Percentiles rank a stretch among this genome's conserved stretches.
Evolutionary conservation across 2,797 vertebrate genomes (phyloP).

Genomic region (Hipposideros larvatus): DNA sequence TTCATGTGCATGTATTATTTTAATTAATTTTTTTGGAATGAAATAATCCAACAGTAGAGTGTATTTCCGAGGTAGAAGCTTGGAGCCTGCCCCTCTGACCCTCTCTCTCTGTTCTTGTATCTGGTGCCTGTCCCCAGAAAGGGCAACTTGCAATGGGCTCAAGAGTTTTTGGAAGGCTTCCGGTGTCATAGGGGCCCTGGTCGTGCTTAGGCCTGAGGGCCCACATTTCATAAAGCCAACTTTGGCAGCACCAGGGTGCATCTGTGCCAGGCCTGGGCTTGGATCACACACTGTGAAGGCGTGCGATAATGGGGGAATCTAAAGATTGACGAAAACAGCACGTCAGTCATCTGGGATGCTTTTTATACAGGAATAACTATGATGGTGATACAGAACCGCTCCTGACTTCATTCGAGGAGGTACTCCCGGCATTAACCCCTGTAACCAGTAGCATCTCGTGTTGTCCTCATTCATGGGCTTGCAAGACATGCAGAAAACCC

Average conservation of each 20-base stretch:
- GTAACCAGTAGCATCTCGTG: neutral
- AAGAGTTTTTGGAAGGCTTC: neutral
- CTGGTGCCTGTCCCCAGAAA: neutral
- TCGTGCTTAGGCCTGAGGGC: neutral
- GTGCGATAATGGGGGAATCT: neutral
- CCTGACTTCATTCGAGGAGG: neutral
- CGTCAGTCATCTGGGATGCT: neutral
- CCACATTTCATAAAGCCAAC: neutral
- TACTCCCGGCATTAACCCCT: neutral
- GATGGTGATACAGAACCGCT: rapidly evolving
- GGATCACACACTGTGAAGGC: neutral
- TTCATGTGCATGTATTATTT: neutral
- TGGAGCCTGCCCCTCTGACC: rapidly evolving
- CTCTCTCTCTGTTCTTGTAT: neutral
- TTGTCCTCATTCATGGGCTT: neutral
- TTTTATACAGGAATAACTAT: neutral
- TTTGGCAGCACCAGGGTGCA: neutral
- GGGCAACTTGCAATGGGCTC: neutral
- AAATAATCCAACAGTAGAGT: neutral
- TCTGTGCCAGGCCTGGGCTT: neutral
- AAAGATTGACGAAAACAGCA: neutral
- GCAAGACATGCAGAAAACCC: neutral
- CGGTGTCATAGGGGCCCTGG: neutral
- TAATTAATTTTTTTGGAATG: neutral
- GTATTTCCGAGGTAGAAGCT: neutral